Conservation (phyloP, 2,113 vertebrate species). For the Engystomops pustulosus region DNA sequence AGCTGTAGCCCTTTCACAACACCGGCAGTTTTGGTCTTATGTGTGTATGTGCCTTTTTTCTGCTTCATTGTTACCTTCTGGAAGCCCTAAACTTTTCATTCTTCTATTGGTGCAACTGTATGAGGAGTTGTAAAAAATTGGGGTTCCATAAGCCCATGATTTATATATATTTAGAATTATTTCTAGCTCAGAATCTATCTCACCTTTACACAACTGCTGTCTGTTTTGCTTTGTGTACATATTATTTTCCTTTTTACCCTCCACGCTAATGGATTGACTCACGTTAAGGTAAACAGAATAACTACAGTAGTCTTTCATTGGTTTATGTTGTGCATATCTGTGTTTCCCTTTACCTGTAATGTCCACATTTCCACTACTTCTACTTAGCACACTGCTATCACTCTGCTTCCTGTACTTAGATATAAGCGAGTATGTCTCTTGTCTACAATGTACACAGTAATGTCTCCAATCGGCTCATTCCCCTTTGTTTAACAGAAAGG, state of each 20-base stretch:
- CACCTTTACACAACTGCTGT: background rate
- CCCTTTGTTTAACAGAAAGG: background rate
- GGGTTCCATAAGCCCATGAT: no score
- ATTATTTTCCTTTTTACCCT: background rate
- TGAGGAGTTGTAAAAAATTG: no score
- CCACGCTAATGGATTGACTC: background rate
- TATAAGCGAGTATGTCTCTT: background rate
- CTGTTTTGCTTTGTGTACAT: background rate
- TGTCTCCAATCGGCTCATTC: background rate
- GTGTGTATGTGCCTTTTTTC: no score
- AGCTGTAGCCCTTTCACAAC: no score
- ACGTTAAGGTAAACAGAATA: background rate
- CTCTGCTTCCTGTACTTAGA: slow-evolving; percentile 1
- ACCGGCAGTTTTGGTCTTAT: no score
- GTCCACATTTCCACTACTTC: background rate
- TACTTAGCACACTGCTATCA: background rate
- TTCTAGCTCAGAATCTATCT: background rate
- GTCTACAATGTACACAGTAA: slow-evolving; percentile 9
- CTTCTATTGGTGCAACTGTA: no score
- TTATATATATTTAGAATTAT: background rate
- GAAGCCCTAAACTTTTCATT: background rate
- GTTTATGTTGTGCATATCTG: background rate
- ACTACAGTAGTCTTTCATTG: background rate
- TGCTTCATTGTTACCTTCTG: no score
- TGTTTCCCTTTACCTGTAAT: background rate